Conservation (phyloP, 2,797 vertebrate species). For the Hypotaenidia okinawae region DNA sequence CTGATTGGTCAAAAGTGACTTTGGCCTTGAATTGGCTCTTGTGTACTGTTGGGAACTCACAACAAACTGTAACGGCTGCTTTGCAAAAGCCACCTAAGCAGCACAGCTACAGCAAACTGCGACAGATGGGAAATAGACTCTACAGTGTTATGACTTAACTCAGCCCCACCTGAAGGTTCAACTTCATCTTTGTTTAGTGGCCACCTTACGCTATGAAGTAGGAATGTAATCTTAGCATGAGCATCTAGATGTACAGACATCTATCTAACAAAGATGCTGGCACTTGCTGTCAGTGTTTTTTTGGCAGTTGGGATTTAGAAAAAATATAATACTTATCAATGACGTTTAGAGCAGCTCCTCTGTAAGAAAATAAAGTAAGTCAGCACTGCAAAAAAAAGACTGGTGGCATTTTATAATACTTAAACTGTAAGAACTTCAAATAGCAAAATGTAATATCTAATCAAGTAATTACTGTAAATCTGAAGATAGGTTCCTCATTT, state of each 20-base stretch:
- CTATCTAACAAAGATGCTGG: background rate
- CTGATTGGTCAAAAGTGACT: too few relatives aligned
- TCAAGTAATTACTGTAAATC: background rate
- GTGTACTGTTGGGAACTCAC: too few relatives aligned
- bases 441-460: background rate
- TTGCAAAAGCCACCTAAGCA: too few relatives aligned
- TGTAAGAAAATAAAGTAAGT: background rate
- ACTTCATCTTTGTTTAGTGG: background rate
- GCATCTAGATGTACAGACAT: background rate
- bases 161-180: background rate
- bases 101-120: too few relatives aligned
- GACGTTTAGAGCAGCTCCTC: background rate
- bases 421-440: background rate
- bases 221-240: background rate
- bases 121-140: background rate
- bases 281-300: background rate
- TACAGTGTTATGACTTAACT: background rate
- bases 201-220: background rate
- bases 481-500: background rate
- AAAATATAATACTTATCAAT: background rate
- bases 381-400: background rate
- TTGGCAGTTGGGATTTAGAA: background rate
- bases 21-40: too few relatives aligned
- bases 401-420: background rate
- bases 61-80: too few relatives aligned